Percentiles rank a stretch among this genome's conserved stretches.
phyloP scores from a whole-genome alignment of 2,113 vertebrate species.

The Microtus pennsylvanicus region DNA sequence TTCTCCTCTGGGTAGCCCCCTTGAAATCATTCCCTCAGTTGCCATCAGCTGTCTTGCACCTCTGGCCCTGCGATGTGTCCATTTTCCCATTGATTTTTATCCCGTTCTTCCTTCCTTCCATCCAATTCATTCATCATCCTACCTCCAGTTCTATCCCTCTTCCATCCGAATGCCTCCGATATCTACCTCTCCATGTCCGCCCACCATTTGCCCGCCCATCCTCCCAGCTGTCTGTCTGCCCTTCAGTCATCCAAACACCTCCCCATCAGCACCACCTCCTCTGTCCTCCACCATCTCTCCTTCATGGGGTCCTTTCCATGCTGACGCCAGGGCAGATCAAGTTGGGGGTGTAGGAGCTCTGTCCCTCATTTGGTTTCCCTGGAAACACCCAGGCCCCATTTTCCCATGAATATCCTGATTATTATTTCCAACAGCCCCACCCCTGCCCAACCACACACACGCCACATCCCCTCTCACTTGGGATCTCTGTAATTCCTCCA shows the following conservation, averaged over 20 bases:
- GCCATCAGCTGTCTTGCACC: not conserved
- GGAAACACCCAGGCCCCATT: not conserved
- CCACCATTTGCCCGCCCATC: not conserved
- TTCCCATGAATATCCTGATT: conserved; percentile 16
- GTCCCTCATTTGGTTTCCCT: not conserved
- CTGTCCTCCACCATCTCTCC: not conserved
- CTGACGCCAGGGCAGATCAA: not conserved
- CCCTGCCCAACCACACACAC: not conserved
- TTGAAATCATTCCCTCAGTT: not conserved
- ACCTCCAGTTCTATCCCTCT: too few species aligned
- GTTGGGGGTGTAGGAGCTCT: not conserved
- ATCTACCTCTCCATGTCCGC: not conserved
- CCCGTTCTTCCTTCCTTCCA: not conserved
- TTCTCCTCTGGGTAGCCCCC: too few species aligned
- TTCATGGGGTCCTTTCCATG: not conserved
- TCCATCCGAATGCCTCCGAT: too few species aligned
- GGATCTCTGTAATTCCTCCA: not conserved
- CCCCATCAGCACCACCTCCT: not conserved
- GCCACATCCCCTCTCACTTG: not conserved
- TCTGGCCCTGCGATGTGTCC: too few species aligned
- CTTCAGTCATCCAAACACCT: too few species aligned
- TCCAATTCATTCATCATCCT: not conserved
- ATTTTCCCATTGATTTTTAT: too few species aligned
- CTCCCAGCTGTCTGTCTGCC: not conserved
- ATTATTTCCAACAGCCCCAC: not conserved